Evolutionary conservation across 2,797 vertebrate genomes (phyloP).

Genomic region (Protonibea diacanthus): DNA sequence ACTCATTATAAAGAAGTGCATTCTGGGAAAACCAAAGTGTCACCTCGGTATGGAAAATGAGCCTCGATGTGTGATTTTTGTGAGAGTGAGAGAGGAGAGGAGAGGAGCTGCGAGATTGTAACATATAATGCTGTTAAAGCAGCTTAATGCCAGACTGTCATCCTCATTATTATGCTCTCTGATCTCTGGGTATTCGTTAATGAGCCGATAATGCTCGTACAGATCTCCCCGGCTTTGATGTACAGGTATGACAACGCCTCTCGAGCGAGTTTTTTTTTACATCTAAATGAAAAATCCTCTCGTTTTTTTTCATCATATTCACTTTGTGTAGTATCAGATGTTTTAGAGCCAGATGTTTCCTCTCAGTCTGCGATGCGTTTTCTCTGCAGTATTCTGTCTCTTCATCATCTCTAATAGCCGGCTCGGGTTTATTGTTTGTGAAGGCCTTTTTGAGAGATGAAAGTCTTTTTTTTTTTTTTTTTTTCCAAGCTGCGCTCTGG

Average conservation of each 20-base stretch:
- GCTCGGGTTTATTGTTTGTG: constrained; percentile 67
- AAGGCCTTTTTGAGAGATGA: constrained; percentile 69
- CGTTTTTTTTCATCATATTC: constrained; percentile 16
- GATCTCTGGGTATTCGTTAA: constrained; percentile 72
- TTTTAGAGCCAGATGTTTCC: constrained; percentile 59
- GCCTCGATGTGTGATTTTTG: constrained; percentile 61
- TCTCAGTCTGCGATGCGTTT: constrained; percentile 46
- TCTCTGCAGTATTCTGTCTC: constrained; percentile 46
- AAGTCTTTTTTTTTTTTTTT: constrained; percentile 58
- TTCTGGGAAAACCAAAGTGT: constrained; percentile 65
- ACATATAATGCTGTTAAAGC: constrained; percentile 66
- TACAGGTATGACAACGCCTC: constrained; percentile 66
- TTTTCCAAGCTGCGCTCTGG: constrained; percentile 58
- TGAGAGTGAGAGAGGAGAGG: constrained; percentile 29
- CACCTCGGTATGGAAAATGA: constrained; percentile 50
- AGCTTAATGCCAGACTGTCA: constrained; percentile 70
- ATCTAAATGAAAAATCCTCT: constrained; percentile 40
- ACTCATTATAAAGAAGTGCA: constrained; percentile 61
- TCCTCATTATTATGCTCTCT: constrained; percentile 67
- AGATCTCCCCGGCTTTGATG: constrained; percentile 68
- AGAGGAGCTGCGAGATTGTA: constrained; percentile 52
- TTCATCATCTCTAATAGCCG: constrained; percentile 61
- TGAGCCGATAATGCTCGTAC: constrained; percentile 72
- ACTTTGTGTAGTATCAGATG: constrained; percentile 25
- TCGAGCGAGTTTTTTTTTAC: constrained; percentile 39